Percentiles rank a stretch among this genome's conserved stretches.
Conservation (phyloP, 2,888 invertebrate species). For the Anthophora plumipes region DNA sequence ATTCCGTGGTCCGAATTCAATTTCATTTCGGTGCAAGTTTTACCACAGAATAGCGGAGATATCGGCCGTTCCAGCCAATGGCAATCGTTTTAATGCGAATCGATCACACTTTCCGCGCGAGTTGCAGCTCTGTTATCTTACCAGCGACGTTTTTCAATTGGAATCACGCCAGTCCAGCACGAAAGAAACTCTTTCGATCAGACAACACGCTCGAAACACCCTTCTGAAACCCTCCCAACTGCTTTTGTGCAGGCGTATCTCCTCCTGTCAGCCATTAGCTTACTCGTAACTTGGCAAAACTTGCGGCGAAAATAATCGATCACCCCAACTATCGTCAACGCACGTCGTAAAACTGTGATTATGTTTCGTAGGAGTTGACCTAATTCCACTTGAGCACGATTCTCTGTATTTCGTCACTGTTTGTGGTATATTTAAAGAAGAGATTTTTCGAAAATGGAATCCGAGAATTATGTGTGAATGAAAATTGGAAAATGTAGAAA, state of each 20-base stretch:
- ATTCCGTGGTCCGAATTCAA: conserved; percentile 42
- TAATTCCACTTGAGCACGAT: neutral
- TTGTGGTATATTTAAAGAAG: too few relatives aligned
- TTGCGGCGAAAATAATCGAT: conserved; percentile 23
- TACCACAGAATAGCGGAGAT: conserved; percentile 36
- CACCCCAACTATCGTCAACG: neutral
- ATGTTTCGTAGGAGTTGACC: neutral
- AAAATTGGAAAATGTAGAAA: neutral
- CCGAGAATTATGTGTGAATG: neutral
- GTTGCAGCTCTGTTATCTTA: conserved; percentile 62
- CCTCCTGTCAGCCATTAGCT: conserved; percentile 23
- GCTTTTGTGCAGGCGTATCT: neutral
- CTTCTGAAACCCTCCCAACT: too few relatives aligned
- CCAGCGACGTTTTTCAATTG: conserved; percentile 55
- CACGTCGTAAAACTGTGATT: neutral
- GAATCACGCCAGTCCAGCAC: conserved; percentile 39
- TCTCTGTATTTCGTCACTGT: neutral
- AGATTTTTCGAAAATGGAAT: neutral
- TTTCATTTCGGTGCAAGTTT: conserved; percentile 42
- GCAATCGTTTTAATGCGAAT: conserved; percentile 71
- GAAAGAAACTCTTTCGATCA: conserved; percentile 41
- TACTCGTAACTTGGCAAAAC: conserved; percentile 9
- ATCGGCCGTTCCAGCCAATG: conserved; percentile 49
- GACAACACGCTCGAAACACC: conserved; percentile 15
- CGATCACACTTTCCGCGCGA: conserved; percentile 68